These are phyloP conservation scores for Tragulus kanchil DNA, from an alignment of 2,113 vertebrate species.

Conservation along the genomic window DNA sequence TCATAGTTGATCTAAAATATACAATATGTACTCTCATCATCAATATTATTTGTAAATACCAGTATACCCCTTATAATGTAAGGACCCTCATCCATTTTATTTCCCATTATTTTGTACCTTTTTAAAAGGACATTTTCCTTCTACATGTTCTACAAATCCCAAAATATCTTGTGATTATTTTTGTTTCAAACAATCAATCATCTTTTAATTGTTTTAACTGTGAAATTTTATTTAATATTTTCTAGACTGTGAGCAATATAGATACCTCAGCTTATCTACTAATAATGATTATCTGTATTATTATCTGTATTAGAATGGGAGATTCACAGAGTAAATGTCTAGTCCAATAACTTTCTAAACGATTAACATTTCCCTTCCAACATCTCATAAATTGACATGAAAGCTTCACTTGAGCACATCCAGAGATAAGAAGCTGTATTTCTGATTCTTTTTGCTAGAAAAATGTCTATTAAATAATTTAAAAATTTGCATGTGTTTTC, in stretches of 20 bases:
- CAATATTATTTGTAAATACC: neutral
- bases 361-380: neutral
- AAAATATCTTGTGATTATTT: neutral
- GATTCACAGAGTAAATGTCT: neutral
- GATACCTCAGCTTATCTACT: neutral
- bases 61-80: neutral
- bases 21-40: neutral
- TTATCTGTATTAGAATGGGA: neutral
- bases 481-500: neutral
- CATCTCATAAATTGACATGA: neutral
- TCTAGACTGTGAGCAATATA: neutral
- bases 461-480: constrained; percentile 19
- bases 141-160: neutral
- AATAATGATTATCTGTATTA: neutral
- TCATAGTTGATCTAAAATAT: neutral
- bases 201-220: neutral
- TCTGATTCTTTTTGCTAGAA: neutral
- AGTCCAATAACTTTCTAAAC: neutral
- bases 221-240: neutral
- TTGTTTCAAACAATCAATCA: neutral
- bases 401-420: neutral
- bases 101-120: neutral
- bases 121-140: neutral
- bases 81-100: neutral
- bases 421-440: neutral